phyloP scores from a whole-genome alignment of 2,797 vertebrate genomes.

The Tadarida brasiliensis region DNA sequence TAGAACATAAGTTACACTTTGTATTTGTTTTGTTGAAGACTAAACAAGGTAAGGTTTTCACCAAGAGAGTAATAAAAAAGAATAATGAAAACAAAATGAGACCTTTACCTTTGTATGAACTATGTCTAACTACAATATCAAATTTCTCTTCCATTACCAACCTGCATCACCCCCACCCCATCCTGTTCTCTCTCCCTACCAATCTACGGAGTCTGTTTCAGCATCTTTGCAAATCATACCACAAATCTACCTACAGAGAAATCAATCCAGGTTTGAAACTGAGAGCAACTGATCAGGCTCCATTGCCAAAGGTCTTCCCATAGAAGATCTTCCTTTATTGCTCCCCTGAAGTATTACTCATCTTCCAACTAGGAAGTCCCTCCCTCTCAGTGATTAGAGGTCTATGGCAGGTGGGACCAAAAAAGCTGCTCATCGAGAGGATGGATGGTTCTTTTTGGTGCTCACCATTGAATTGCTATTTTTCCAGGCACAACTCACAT shows the following conservation, averaged over 20 bases:
- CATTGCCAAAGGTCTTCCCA: not conserved
- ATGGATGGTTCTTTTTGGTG: not conserved
- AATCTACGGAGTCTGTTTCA: not conserved
- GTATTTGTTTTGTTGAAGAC: not conserved
- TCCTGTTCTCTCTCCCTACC: not conserved
- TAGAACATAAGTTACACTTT: not conserved
- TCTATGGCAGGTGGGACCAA: not conserved
- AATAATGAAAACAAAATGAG: conserved; percentile 27
- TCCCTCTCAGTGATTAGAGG: not conserved
- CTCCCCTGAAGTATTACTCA: not conserved
- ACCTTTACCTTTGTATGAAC: not conserved
- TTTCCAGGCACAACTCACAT: conserved; percentile 4
- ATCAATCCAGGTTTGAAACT: not conserved
- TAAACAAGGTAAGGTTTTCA: not conserved
- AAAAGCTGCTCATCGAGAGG: not conserved
- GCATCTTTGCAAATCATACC: not conserved
- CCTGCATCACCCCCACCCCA: not conserved
- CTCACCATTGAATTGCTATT: not conserved
- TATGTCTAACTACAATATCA: not conserved
- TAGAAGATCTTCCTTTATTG: not conserved
- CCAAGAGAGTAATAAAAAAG: not conserved
- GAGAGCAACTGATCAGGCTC: not conserved
- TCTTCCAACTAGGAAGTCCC: not conserved
- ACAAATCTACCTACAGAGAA: not conserved
- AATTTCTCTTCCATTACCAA: not conserved